Base-by-base conservation (phyloP, 2,888 invertebrate genomes). In the Anagyrus pseudococci region DNA sequence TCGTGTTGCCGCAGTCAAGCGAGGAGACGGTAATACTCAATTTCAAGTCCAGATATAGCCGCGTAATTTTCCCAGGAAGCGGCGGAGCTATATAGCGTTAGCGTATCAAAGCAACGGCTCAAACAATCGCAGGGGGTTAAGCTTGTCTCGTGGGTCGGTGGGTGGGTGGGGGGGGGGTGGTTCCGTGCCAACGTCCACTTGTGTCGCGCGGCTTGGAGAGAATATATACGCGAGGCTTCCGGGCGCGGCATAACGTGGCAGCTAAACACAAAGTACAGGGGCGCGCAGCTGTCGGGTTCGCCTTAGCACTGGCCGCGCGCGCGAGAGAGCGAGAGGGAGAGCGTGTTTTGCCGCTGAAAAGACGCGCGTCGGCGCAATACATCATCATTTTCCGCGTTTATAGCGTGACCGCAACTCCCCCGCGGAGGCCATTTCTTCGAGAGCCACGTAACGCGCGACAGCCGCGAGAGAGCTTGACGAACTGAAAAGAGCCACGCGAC, bases 331-430 rank as follows among this genome's bases (percentile, higher is more conserved):
- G n/a, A n/a, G n/a, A 29, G 6, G 29, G 6, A 29, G 29, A 4
- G 29, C 10, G 7, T 22, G 6, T 22, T 15, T 59, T 55, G 68
- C 71, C 76, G 29, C 71, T 71, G 74, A 77, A 77, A 77, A 71
- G 76, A 72, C 77, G 70, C 22, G 49, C 62, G 58, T 72, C 70
- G 72, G 72, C 69, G 73, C 72, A 73, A 77, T 77, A 76, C 75
- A 73, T 77, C 77, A 77, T 77, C 77, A 77, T 77, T 77, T 73
- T 71, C 74, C 37, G 26, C n/a, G n/a, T n/a, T n/a, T n/a, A 72
- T 76, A 70, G 76, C 77, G 76, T 77, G 77, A 77, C 76, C 71
- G 69, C 70, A 10, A 7, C 29, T 29, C 29, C 66, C 70, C 68
- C 68, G 57, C 29, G 17, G 37, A 29, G 44, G 47, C 37, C 50